Percentiles rank a stretch among this genome's conserved stretches.
Evolutionary conservation across 2,113 vertebrate species (phyloP).

Genomic region (Atractosteus spatula): DNA sequence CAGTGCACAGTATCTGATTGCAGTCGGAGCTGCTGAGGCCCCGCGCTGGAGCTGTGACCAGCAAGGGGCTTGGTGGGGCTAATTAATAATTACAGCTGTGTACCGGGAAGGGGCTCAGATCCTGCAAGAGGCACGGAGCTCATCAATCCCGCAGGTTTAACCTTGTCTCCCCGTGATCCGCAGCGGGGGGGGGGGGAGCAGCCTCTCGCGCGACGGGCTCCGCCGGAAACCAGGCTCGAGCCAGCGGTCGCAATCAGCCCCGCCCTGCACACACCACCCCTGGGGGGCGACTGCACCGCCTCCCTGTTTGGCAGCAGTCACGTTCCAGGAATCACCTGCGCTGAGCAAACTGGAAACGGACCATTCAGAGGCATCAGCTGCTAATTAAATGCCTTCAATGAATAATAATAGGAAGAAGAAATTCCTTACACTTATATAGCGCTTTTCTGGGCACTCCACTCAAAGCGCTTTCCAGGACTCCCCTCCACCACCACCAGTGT

Average conservation of each 20-base stretch:
- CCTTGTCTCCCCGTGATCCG: slow-evolving; percentile 57
- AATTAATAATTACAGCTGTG: slow-evolving; percentile 23
- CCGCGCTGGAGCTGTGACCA: not conserved
- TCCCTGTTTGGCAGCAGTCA: slow-evolving; percentile 34
- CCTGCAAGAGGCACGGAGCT: slow-evolving; percentile 35
- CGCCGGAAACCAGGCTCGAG: slow-evolving; percentile 40
- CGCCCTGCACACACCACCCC: not conserved
- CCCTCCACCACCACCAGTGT: no score
- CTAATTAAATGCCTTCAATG: slow-evolving; percentile 34
- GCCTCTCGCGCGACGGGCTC: slow-evolving; percentile 54
- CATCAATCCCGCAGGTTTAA: slow-evolving; percentile 67
- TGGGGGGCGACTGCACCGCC: slow-evolving; percentile 31
- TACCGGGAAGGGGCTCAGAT: not conserved
- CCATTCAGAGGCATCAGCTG: slow-evolving; percentile 2
- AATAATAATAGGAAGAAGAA: no score
- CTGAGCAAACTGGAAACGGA: slow-evolving; percentile 32
- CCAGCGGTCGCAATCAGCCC: slow-evolving; percentile 25
- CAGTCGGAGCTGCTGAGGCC: no score
- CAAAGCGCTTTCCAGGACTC: no score
- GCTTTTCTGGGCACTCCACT: no score
- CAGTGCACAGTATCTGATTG: no score
- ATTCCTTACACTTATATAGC: no score
- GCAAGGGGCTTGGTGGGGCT: not conserved
- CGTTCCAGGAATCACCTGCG: slow-evolving; percentile 52
- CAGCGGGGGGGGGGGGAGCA: slow-evolving; percentile 45